These are phyloP conservation scores for Ceyx margarethae DNA, from an alignment of 2,113 vertebrate species.

Conservation along the genomic window DNA sequence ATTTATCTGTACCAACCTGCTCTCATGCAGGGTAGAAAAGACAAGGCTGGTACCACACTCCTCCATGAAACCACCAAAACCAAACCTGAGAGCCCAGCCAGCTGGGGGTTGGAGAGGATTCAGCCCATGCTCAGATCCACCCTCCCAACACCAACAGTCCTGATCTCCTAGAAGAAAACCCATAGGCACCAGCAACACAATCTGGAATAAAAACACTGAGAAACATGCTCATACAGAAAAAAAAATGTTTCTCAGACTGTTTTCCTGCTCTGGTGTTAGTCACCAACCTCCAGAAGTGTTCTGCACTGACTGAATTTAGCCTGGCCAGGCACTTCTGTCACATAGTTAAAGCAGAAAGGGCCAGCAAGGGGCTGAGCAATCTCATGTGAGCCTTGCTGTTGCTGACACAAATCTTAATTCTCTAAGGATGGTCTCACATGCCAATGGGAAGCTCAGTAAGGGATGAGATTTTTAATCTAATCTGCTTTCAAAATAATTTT, in stretches of 20 bases:
- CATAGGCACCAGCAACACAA: neutral
- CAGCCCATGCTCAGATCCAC: neutral
- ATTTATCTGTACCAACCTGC: neutral
- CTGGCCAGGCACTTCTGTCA: neutral
- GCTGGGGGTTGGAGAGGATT: neutral
- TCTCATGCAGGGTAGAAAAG: neutral
- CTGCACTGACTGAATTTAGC: neutral
- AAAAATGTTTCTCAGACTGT: neutral
- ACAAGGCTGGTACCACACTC: neutral
- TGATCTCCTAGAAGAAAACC: neutral
- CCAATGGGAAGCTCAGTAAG: slow-evolving; percentile 27
- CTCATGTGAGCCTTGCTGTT: neutral
- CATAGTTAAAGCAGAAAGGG: neutral
- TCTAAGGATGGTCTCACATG: neutral
- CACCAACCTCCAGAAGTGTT: neutral
- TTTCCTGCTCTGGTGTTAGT: neutral
- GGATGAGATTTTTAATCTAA: slow-evolving; percentile 49
- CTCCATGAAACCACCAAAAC: neutral
- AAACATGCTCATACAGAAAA: neutral
- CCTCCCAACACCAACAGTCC: neutral
- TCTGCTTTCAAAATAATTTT: slow-evolving; percentile 59
- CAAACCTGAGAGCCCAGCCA: neutral
- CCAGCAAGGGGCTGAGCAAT: neutral
- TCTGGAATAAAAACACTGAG: neutral
- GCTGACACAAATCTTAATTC: slow-evolving; percentile 19